These are phyloP conservation scores for Palaemon carinicauda DNA, from an alignment of 1,140 invertebrate species.

Conservation along the genomic window DNA sequence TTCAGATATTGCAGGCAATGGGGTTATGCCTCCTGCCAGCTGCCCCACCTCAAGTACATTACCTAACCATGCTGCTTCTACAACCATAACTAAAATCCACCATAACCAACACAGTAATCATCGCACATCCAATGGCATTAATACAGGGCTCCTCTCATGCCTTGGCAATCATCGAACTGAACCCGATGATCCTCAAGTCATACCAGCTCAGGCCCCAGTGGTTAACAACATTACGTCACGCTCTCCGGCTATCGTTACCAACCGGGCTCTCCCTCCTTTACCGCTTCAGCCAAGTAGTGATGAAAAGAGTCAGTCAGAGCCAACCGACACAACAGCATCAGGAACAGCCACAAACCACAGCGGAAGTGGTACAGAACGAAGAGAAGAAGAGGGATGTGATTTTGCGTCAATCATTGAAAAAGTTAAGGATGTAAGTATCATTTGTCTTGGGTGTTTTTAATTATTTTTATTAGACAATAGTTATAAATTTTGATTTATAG, in stretches of 20 bases:
- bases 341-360: too few relatives aligned
- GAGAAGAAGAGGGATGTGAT: constrained; percentile 68
- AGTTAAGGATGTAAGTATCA: constrained; percentile 86
- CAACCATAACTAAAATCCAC: constrained; percentile 27
- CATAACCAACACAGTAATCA: constrained; percentile 44
- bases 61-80: constrained; percentile 37
- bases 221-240: constrained; percentile 21
- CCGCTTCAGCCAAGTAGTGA: constrained; percentile 69
- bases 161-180: constrained; percentile 35
- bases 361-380: constrained; percentile 61
- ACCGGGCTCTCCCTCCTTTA: constrained; percentile 81
- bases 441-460: too few relatives aligned
- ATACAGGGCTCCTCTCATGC: constrained; percentile 44
- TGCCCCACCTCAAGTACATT: constrained; percentile 48
- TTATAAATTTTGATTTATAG: too few relatives aligned
- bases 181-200: constrained; percentile 23
- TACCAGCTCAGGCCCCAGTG: not conserved
- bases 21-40: constrained; percentile 36
- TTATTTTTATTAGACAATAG: too few relatives aligned
- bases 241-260: constrained; percentile 45
- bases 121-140: constrained; percentile 44
- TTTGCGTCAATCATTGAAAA: constrained; percentile 92
- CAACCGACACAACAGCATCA: not conserved
- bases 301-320: constrained; percentile 32
- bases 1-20: constrained; percentile 52